Evolutionary conservation across 2,888 invertebrate species (phyloP).

Genomic region (Xanthorhoe designata): DNA sequence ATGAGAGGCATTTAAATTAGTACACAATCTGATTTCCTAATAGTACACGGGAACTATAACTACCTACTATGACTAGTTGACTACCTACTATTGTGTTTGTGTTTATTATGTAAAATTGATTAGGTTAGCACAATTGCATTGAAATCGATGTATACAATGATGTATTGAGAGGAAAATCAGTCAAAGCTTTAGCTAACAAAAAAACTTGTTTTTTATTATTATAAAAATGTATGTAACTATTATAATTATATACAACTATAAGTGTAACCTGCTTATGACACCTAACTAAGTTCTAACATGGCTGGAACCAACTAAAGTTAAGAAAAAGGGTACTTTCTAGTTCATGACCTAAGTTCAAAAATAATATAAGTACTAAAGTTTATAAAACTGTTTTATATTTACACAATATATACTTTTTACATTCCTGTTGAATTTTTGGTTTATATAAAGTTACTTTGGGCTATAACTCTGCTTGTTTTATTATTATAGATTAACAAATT

Average conservation of each 20-base stretch:
- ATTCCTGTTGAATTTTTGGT: constrained; percentile 50
- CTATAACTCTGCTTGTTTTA: constrained; percentile 22
- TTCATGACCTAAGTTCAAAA: constrained; percentile 21
- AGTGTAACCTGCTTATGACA: background rate
- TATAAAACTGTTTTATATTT: constrained; percentile 27
- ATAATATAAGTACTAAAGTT: constrained; percentile 17
- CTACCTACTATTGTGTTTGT: too few species aligned
- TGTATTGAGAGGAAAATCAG: background rate
- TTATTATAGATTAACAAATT: background rate
- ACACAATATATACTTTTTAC: constrained; percentile 42
- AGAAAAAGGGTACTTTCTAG: constrained; percentile 17
- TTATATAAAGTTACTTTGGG: constrained; percentile 48
- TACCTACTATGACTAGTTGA: too few species aligned
- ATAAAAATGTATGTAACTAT: background rate
- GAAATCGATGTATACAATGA: background rate
- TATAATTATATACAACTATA: too few species aligned
- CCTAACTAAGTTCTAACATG: background rate
- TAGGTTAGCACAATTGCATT: background rate
- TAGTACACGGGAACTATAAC: too few species aligned
- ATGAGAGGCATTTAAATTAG: too few species aligned
- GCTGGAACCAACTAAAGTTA: constrained; percentile 9
- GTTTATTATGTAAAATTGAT: background rate
- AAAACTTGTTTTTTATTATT: background rate
- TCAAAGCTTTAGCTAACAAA: background rate
- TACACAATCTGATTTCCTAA: too few species aligned